These are phyloP conservation scores for Steinernema khuongi DNA, from an alignment of 1,140 invertebrate genomes.

Conservation along the genomic window DNA sequence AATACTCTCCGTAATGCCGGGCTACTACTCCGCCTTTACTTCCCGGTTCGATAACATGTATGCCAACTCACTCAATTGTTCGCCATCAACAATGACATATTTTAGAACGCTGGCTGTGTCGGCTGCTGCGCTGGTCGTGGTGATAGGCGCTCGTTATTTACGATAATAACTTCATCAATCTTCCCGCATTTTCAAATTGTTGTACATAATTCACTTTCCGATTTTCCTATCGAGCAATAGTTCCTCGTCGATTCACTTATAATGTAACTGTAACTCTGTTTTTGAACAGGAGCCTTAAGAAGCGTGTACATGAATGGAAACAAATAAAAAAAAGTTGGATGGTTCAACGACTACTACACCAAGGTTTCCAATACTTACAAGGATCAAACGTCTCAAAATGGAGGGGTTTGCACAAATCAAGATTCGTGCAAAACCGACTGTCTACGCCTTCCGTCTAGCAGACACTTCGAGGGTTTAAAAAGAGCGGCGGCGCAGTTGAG, in stretches of 20 bases:
- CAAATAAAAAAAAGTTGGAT: too few relatives aligned
- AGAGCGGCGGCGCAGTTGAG: too few relatives aligned
- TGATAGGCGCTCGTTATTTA: neutral
- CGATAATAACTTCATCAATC: neutral
- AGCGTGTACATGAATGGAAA: too few relatives aligned
- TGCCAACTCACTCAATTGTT: neutral
- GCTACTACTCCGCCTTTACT: neutral
- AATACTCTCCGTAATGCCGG: neutral
- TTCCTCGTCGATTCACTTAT: neutral
- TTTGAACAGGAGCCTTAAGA: too few relatives aligned
- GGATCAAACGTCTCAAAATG: too few relatives aligned
- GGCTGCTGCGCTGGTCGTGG: slow-evolving; percentile 10
- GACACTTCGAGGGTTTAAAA: too few relatives aligned
- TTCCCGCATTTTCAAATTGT: neutral
- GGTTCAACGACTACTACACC: too few relatives aligned
- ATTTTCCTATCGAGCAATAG: neutral
- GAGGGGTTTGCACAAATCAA: too few relatives aligned
- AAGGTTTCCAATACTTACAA: too few relatives aligned
- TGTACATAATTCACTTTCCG: neutral
- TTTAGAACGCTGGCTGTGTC: neutral
- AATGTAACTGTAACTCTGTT: too few relatives aligned
- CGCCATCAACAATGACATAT: neutral
- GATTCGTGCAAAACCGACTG: too few relatives aligned
- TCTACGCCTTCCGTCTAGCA: too few relatives aligned
- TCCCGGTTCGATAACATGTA: neutral